Evolutionary conservation across 2,113 vertebrate species (phyloP).

Genomic region (Mixornis gularis): DNA sequence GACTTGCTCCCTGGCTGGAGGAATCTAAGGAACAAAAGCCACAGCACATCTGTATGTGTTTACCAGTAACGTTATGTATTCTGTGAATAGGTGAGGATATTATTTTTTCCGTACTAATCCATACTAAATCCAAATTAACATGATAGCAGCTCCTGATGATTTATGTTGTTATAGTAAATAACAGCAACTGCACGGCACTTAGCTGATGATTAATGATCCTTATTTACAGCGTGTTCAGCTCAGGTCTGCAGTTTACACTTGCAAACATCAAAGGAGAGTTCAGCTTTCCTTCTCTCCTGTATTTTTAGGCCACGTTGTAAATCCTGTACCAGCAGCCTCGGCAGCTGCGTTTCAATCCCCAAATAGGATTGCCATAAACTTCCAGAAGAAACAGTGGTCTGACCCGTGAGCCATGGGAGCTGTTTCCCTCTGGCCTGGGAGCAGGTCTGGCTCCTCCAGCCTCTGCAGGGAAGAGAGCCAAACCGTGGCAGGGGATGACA

Average conservation of each 20-base stretch:
- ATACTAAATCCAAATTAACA: slow-evolving; percentile 48
- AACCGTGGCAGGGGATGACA: fast-evolving
- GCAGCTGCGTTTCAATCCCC: background rate
- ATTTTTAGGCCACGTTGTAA: background rate
- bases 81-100: background rate
- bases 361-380: background rate
- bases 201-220: slow-evolving; percentile 48
- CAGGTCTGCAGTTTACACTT: slow-evolving; percentile 34
- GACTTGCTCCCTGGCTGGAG: background rate
- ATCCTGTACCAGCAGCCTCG: background rate
- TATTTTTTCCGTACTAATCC: background rate
- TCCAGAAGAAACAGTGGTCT: background rate
- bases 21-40: background rate
- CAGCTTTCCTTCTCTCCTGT: background rate
- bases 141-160: background rate
- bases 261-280: slow-evolving; percentile 24
- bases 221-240: slow-evolving; percentile 27
- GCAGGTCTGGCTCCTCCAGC: background rate
- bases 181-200: background rate
- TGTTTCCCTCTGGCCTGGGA: background rate
- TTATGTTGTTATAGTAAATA: slow-evolving; percentile 54
- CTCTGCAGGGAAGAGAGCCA: background rate
- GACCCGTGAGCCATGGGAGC: fast-evolving
- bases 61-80: background rate
- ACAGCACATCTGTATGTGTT: background rate